phyloP scores from a whole-genome alignment of 2,113 vertebrate species.

The Struthidea cinerea region DNA sequence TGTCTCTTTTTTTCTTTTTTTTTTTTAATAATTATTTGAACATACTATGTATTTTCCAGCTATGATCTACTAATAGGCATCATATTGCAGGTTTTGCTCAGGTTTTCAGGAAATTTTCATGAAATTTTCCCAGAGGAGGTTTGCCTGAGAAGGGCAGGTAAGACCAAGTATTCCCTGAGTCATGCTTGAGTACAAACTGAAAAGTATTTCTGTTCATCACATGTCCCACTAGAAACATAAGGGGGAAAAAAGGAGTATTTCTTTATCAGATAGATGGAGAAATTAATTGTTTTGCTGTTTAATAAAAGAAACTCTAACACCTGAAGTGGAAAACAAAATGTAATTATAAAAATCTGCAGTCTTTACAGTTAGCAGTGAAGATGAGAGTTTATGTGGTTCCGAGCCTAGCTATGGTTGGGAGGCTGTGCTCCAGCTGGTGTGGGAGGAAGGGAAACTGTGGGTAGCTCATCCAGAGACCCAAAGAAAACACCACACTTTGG shows the following conservation, averaged over 20 bases:
- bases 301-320: neutral
- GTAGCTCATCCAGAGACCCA: neutral
- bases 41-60: neutral
- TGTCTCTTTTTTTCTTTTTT: neutral
- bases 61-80: neutral
- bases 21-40: neutral
- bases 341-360: neutral
- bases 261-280: neutral
- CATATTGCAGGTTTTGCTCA: neutral
- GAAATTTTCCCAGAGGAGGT: neutral
- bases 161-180: neutral
- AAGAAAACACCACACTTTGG: neutral
- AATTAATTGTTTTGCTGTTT: neutral
- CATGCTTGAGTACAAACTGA: neutral
- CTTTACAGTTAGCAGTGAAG: neutral
- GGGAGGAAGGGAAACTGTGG: neutral
- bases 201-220: neutral
- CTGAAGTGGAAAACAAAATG: neutral
- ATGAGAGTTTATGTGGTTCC: neutral
- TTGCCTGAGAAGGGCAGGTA: neutral
- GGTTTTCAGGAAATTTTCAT: neutral
- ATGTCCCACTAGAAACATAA: neutral
- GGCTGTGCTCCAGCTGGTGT: rapidly evolving
- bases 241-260: neutral
- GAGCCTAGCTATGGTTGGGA: neutral